Base-by-base conservation (phyloP, 2,888 invertebrate species). In the Drosophila recens region DNA sequence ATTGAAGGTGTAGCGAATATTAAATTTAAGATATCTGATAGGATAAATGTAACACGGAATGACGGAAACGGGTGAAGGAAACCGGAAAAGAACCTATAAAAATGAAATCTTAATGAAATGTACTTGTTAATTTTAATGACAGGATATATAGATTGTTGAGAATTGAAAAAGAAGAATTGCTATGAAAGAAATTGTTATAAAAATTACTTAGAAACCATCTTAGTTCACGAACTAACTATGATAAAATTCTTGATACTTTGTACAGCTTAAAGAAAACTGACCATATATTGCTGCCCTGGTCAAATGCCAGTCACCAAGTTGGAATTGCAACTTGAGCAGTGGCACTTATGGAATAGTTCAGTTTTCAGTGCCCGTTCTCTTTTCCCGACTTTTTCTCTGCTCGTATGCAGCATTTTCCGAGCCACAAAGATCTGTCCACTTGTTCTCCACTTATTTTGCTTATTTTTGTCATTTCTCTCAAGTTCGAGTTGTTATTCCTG, bases 291-390 rank as follows among this genome's bases (percentile, higher is more conserved):
- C 40, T 58, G 38, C 5, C 40, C 73, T 52, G 40, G 61, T 71
- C 67, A 57, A 59, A 36, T 51, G n/a, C 13, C 42, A 56, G 43
- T 23, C 51, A 61, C 48, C 54, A 46, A 71, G 46, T 43, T 40
- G 53, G 63, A 46, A 46, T 45, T 51, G 36, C 20, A 34, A 57
- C 20, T 62, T 59, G 53, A 45, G 68, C 58, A 65, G 52, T 62
- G 43, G 34, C 65, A 78, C 79, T 72, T 78, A 71, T 67, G 52
- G 43, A 34, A 49, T 38, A 63, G 43, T 61, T 65, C 52, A 67
- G 57, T 63, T 38, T 51, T 54, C 27, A 42, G 13, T 54, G 13
- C 5, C 33, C 34, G 13, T 9, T n/a, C 1, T 10, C 11, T 27
- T 54, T 15, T 17, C 1, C 30, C 5, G 17, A 46, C 17, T 53